These are phyloP conservation scores for Jacana jacana DNA, from an alignment of 2,113 vertebrate species.

Conservation along the genomic window DNA sequence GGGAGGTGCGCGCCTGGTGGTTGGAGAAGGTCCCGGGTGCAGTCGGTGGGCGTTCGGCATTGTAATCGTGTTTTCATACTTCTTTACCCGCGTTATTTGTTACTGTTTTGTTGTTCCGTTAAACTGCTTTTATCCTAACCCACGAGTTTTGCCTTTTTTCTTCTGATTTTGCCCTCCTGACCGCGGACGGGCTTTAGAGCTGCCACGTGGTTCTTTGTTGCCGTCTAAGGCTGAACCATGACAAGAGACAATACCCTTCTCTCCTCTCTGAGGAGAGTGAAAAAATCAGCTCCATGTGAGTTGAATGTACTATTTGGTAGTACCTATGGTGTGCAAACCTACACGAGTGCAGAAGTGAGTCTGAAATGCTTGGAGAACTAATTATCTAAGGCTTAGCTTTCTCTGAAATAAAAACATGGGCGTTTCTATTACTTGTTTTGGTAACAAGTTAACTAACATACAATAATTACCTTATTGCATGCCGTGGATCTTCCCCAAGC, in stretches of 20 bases:
- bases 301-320: background rate
- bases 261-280: background rate
- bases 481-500: background rate
- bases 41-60: too few relatives aligned
- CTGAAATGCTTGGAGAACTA: background rate
- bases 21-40: too few relatives aligned
- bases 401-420: background rate
- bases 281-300: background rate
- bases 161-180: too few relatives aligned
- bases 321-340: accelerated
- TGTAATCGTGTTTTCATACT: too few relatives aligned
- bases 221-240: too few relatives aligned
- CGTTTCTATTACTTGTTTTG: background rate
- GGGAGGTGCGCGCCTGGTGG: too few relatives aligned
- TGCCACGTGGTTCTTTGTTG: too few relatives aligned
- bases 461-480: background rate
- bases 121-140: too few relatives aligned
- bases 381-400: background rate
- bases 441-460: background rate
- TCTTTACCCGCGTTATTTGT: too few relatives aligned
- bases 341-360: background rate
- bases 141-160: too few relatives aligned
- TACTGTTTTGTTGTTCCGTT: too few relatives aligned
- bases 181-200: too few relatives aligned
- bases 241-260: background rate